A percentile compares a stretch with the other conserved stretches of the same genome.
Evolutionary conservation across 2,888 invertebrate species (phyloP).

Genomic region (Diarsia dahlii): DNA sequence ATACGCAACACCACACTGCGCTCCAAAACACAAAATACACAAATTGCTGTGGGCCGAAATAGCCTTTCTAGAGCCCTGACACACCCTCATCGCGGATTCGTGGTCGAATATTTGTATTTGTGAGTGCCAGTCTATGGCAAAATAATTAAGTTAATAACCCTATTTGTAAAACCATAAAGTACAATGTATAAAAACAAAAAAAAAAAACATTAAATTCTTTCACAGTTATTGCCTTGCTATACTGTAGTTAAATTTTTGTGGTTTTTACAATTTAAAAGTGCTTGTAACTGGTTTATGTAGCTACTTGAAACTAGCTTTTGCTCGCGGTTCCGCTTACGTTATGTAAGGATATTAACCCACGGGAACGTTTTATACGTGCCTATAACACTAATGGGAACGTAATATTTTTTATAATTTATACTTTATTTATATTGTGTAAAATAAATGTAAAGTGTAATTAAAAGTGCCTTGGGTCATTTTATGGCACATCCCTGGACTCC

Average conservation of each 20-base stretch:
- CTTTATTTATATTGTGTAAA: no score
- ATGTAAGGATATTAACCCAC: no score
- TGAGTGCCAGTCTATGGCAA: not conserved
- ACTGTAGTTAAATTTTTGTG: not conserved
- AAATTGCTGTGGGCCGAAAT: no score
- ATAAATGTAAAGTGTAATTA: not conserved
- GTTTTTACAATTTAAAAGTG: not conserved
- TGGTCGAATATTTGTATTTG: not conserved
- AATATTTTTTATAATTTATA: no score
- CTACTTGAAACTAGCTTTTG: no score
- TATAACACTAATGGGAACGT: no score
- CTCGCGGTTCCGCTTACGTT: no score
- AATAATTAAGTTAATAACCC: not conserved
- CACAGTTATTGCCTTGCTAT: not conserved
- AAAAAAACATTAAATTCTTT: not conserved
- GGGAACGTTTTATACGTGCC: no score
- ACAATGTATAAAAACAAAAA: not conserved
- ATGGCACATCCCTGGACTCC: not conserved
- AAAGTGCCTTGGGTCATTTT: not conserved
- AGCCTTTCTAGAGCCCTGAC: no score
- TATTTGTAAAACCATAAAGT: not conserved
- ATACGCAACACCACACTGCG: no score
- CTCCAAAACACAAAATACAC: no score
- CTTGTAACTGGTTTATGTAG: not conserved
- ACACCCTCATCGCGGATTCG: no score